Evolutionary conservation across 2,888 invertebrate species (phyloP), one percentile per base, ranked within the genome.

Genomic region (Imbricaverruca yamaguchii): DNA sequence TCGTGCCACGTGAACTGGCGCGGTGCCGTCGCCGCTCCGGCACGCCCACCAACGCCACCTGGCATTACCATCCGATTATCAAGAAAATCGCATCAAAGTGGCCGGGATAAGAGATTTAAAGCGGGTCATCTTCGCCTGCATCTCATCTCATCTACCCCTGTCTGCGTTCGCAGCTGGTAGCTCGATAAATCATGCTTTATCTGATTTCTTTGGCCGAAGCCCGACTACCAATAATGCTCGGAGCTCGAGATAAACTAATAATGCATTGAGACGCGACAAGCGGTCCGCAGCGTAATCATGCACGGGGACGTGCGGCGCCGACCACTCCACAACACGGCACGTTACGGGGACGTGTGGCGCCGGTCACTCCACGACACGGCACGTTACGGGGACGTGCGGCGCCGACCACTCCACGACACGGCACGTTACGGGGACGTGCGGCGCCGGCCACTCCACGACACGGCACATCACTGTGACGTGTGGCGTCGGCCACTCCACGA

Each of bases 61-160:
- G 55, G 18, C 53, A 74, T 74, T 74, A 74, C 74, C 74, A 74
- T 74, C 74, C 21, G 74, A 74, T 74, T 74, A 74, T 74, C 74
- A 74, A 53, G 12, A 21, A 74, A 74, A 74, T 74, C 74, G 74
- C 74, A 55, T 74, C 53, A 74, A 74, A 74, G 74, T 55, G 53
- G 53, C 11, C 55, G 53, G 74, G 74, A 74, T 74, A 74, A 74
- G 74, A 74, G 74, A 74, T 74, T 74, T 74, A 74, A 74, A 74
- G 55, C 74, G 74, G 74, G 74, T 74, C 74, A 55, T 74, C 55
- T 74, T 74, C 74, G 18, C 21, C 55, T 74, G 74, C 74, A 74
- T 74, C 74, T 74, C 74, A 74, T 74, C 74, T 74, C 74, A 74
- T 74, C 74, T 74, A 74, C 74, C 74, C 53, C 74, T 15, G 53